Conservation (phyloP, 2,797 vertebrate genomes). For the Clarias fuscus region DNA sequence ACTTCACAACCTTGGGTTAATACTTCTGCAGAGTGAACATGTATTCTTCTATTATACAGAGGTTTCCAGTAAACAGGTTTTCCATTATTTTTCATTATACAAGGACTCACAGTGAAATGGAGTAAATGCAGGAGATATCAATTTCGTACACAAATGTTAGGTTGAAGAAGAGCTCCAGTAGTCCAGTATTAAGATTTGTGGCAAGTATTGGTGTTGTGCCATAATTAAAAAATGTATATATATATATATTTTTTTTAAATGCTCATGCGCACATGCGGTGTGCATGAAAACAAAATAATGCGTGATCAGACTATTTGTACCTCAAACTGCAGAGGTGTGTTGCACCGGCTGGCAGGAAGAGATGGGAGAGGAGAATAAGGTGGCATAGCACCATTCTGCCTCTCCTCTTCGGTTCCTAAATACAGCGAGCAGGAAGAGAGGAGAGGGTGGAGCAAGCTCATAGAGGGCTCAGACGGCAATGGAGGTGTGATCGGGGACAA, state of each 20-base stretch:
- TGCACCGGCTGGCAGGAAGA: constrained; percentile 92
- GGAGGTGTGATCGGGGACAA: constrained; percentile 89
- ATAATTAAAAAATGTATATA: neutral
- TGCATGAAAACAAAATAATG: neutral
- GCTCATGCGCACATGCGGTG: neutral
- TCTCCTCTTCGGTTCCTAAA: constrained; percentile 79
- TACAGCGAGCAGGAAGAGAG: constrained; percentile 77
- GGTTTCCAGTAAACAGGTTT: neutral
- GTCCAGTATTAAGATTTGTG: neutral
- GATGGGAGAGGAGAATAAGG: constrained; percentile 89
- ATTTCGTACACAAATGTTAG: neutral
- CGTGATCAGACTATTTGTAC: constrained; percentile 63
- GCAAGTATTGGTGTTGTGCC: neutral
- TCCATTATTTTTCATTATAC: neutral
- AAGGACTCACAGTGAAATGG: neutral
- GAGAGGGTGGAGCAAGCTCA: constrained; percentile 81
- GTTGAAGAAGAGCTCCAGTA: no score
- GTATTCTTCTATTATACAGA: neutral
- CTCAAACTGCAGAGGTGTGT: constrained; percentile 97
- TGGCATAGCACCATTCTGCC: constrained; percentile 78
- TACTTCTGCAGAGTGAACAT: neutral
- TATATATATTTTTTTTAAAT: no score
- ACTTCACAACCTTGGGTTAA: neutral
- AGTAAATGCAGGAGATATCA: neutral
- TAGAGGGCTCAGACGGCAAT: constrained; percentile 76